phyloP scores from a whole-genome alignment of 2,888 invertebrate species.

The Neelides folsomi region DNA sequence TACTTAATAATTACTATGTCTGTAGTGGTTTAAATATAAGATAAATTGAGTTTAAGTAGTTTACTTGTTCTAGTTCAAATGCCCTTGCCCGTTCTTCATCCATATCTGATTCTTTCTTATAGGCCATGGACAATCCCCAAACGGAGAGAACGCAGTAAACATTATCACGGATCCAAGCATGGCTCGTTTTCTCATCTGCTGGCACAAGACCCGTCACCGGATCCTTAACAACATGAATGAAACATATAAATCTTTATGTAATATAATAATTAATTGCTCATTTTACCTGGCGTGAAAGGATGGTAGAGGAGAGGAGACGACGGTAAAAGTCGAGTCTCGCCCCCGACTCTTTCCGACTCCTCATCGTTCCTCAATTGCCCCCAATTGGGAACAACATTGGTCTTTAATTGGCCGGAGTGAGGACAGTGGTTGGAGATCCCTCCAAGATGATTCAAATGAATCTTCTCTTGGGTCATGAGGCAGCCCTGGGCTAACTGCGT shows the following conservation, averaged over 20 bases:
- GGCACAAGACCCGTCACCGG: slow-evolving; percentile 95
- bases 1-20: no score
- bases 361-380: slow-evolving; percentile 47
- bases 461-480: no score
- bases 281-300: slow-evolving; percentile 63
- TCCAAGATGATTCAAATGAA: no score
- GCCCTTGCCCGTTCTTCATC: slow-evolving; percentile 97
- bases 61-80: slow-evolving; percentile 79
- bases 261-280: not conserved
- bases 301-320: slow-evolving; percentile 80
- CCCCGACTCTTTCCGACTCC: slow-evolving; percentile 77
- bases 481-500: no score
- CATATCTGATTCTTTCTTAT: slow-evolving; percentile 95
- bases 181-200: slow-evolving; percentile 68
- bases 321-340: slow-evolving; percentile 93
- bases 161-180: slow-evolving; percentile 98
- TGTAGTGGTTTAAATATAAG: no score
- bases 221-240: slow-evolving; percentile 51
- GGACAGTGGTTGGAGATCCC: not conserved
- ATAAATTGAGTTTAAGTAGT: no score
- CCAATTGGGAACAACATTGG: no score
- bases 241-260: not conserved
- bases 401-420: no score
- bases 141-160: slow-evolving; percentile 92
- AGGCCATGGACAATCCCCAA: slow-evolving; percentile 97